Evolutionary conservation across 1,140 invertebrate species (phyloP), one percentile per base, ranked within the genome.

Genomic region (Drosophila subobscura): DNA sequence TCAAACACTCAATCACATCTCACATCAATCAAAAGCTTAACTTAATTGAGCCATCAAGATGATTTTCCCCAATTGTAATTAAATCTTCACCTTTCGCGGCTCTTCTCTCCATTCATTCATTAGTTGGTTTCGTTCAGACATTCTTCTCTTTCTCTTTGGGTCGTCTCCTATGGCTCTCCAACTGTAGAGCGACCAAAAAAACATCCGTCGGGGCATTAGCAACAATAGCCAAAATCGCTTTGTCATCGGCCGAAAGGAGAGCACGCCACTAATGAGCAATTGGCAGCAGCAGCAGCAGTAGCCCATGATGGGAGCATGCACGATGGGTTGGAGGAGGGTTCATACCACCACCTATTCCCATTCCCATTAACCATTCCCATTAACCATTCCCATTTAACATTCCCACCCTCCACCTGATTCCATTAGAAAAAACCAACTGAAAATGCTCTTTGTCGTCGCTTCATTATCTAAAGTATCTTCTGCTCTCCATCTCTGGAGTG

Each of bases 221-320:
- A 64, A 27, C 33, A 47, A 3, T 14, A 44, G 14, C 22, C 20
- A 14, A 54, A 7, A 29, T 37, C 33, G 60, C 65, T 46, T 46
- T 66, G 65, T 66, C 64, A 67, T 53, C 16, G 37, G 29, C 33
- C 41, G 29, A 67, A 67, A 67, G 27, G 29, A 60, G 64, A 67
- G 41, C 64, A 67, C 47, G 65, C 37, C 12, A 65, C 64, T 65
- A 65, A 67, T 67, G 64, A 67, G 59, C 49, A 65, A 67, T 67
- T 46, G 65, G 64, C 46, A 37, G 29, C 7, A 8, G 29, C 6
- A 33, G 33, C 33, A 33, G 8, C 33, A 33, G 33, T 8, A 10
- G 33, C 33, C 8, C 29, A 33, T 33, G 29, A 33, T 33, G 29
- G 29, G 29, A 33, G 33, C 33, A 37, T 37, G 10, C 10, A 37